phyloP scores from a whole-genome alignment of 2,113 vertebrate genomes.

The Dromaius novaehollandiae region DNA sequence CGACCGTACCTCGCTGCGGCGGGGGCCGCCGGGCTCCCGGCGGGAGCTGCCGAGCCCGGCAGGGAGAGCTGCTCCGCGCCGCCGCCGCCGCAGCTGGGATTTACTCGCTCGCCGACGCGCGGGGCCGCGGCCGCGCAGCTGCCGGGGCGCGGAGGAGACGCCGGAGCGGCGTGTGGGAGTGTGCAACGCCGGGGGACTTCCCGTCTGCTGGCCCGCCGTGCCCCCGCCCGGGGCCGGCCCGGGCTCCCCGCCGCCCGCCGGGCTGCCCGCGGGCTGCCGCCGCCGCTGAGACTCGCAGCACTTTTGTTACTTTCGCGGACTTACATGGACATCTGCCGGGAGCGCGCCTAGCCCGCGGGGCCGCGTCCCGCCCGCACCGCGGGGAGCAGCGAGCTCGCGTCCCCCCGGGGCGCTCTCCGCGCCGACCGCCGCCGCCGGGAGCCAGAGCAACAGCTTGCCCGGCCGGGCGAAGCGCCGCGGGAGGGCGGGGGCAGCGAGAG shows the following conservation, averaged over 20 bases:
- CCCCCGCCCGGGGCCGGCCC: background rate
- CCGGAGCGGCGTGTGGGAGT: background rate
- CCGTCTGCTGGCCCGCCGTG: background rate
- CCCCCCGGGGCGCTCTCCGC: background rate
- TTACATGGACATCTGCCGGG: slow-evolving; percentile 50
- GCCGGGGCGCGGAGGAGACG: background rate
- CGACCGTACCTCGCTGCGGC: background rate
- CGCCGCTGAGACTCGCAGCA: background rate
- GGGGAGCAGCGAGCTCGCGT: no score
- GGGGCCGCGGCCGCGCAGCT: no score
- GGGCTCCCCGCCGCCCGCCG: background rate
- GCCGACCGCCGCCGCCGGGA: background rate
- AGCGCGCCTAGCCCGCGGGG: background rate
- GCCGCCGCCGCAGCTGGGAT: background rate
- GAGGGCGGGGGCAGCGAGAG: background rate
- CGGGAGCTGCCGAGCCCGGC: background rate
- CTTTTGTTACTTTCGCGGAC: slow-evolving; percentile 56
- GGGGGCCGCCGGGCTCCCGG: background rate
- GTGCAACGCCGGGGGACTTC: background rate
- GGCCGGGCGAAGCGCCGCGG: background rate
- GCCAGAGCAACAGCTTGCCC: slow-evolving; percentile 42
- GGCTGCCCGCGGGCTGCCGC: background rate
- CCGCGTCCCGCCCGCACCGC: background rate
- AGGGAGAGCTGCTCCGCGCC: background rate
- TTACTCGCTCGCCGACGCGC: background rate